Conservation (phyloP, 2,797 vertebrate species). For the Muscicapa comitata region DNA sequence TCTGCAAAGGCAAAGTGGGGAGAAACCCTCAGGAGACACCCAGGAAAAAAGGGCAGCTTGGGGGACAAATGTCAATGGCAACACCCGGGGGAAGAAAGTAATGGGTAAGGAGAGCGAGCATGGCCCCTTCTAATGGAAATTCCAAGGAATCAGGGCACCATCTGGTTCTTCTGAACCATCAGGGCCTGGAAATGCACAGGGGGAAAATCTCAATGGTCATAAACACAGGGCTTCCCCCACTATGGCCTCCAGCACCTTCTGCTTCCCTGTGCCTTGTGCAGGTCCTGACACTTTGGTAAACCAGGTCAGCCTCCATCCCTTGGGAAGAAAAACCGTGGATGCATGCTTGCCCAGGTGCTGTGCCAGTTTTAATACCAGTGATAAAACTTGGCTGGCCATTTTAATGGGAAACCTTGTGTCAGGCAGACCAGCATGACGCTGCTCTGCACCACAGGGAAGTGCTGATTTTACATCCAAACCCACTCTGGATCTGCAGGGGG, state of each 20-base stretch:
- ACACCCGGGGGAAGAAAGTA: no score
- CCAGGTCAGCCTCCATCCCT: not conserved
- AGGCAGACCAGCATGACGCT: not conserved
- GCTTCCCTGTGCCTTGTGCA: not conserved
- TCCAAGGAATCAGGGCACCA: not conserved
- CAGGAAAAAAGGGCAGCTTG: not conserved
- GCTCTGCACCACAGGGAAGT: not conserved
- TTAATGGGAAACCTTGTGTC: not conserved
- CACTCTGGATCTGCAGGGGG: not conserved
- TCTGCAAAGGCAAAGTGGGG: slow-evolving; percentile 75
- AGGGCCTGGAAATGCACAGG: not conserved
- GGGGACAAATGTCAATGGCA: not conserved
- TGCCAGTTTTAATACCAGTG: not conserved
- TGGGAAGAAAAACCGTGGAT: rapidly evolving
- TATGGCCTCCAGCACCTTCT: not conserved
- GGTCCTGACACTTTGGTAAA: not conserved
- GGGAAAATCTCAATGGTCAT: not conserved
- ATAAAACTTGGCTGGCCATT: not conserved
- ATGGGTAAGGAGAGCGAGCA: not conserved
- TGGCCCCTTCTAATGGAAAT: rapidly evolving
- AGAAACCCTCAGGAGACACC: not conserved
- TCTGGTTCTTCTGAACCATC: not conserved
- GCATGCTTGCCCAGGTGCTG: not conserved
- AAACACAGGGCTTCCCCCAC: not conserved
- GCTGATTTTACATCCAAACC: not conserved